Percentiles rank a stretch among this genome's conserved stretches.
phyloP scores from a whole-genome alignment of 1,140 invertebrate species.

The Oppia nitens region DNA sequence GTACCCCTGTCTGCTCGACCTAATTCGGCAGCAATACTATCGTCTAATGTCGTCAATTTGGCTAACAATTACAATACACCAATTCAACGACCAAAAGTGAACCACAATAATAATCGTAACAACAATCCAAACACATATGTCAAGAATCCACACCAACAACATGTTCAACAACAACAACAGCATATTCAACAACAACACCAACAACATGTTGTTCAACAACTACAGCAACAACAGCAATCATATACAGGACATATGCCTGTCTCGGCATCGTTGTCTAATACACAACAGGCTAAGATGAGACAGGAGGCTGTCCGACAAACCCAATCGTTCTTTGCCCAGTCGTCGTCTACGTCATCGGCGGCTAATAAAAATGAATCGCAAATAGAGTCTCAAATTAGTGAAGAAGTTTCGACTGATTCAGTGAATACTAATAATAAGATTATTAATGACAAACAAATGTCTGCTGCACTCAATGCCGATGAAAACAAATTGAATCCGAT shows the following conservation, averaged over 20 bases:
- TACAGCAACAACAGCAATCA: not conserved
- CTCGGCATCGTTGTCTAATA: constrained; percentile 19
- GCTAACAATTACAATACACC: not conserved
- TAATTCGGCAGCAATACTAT: not conserved
- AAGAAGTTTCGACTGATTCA: not conserved
- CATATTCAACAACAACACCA: no score
- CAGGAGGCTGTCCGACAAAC: constrained; percentile 25
- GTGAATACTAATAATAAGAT: not conserved
- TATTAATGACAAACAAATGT: no score
- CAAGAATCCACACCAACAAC: not conserved
- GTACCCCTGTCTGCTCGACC: not conserved
- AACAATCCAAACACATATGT: not conserved
- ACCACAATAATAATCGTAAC: not conserved
- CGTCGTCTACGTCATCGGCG: constrained; percentile 8
- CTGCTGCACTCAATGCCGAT: not conserved
- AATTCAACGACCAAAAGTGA: not conserved
- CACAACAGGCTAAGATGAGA: constrained; percentile 26
- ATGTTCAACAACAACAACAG: not conserved
- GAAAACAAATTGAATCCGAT: not conserved
- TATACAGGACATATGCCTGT: not conserved
- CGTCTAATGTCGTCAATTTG: not conserved
- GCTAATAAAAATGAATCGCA: not conserved
- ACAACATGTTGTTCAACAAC: not conserved
- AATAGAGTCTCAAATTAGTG: not conserved
- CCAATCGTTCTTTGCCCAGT: constrained; percentile 24